Evolutionary conservation across 92 coral and sea anemone species (phyloP).

Genomic region (Porites cylindrica): DNA sequence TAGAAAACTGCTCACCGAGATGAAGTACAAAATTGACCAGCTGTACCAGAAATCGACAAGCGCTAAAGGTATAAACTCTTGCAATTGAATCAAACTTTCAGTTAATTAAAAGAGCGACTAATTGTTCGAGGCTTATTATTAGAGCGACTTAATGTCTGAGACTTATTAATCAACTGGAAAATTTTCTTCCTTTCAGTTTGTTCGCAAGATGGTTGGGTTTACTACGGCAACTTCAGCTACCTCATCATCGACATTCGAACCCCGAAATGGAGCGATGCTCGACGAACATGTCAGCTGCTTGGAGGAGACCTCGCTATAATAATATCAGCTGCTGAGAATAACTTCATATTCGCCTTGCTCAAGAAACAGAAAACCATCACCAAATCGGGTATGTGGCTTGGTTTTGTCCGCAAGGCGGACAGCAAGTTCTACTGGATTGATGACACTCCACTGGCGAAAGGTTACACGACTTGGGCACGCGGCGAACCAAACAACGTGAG

Average conservation of each 20-base stretch:
- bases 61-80: no score
- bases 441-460: constrained; percentile 5
- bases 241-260: neutral
- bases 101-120: no score
- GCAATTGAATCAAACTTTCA: no score
- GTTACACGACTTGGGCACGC: neutral
- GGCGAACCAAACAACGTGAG: neutral
- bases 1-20: no score
- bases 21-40: no score
- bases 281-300: constrained; percentile 23
- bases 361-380: constrained; percentile 9
- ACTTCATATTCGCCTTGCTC: constrained; percentile 6
- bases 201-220: no score
- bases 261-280: constrained; percentile 12
- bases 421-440: constrained; percentile 24
- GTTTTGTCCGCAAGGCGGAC: neutral
- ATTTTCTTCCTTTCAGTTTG: no score
- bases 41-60: no score
- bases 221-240: no score
- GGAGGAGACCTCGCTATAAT: constrained; percentile 18
- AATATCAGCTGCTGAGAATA: constrained; percentile 9
- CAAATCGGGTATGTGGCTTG: neutral
- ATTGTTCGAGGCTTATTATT: no score
- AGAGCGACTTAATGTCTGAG: no score
- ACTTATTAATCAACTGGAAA: no score